Evolutionary conservation across 2,888 invertebrate genomes (phyloP), one percentile per base, ranked within the genome.

Genomic region (Diaprepes abbreviatus): DNA sequence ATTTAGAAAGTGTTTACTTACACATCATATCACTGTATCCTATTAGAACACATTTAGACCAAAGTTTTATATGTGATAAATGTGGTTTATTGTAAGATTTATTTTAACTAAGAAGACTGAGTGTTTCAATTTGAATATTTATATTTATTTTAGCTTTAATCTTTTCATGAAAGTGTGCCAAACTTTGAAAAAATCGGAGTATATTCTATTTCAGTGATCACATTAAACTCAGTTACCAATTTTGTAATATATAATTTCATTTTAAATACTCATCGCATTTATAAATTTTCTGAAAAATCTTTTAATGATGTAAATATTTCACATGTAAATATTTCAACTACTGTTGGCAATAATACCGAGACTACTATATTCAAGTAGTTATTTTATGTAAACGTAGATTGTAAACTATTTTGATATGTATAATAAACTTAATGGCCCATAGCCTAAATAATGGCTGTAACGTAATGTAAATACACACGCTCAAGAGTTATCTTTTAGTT

Each of bases 21-120:
- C 60, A 68, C 63, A 50, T 48, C 69, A 69, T 69, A 69, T 69
- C 69, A 69, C 69, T 48, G 63, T 64, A 69, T 69, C 69, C 69
- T 69, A 64, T 43, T 69, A 64, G 64, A 64, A 63, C 48, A 57
- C 58, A 55, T 64, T 69, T 69, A 69, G 69, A 69, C 69, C 69
- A 69, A 69, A 69, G 59, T 58, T 69, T 63, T 69, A 52, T 69
- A 69, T 69, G 69, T 69, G 69, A 69, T 69, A 69, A 63, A 64
- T 64, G 69, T 69, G 69, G 40, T 63, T 40, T 50, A 28, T 58
- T 31, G 28, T 14, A 19, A 21, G 12, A 24, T 59, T 50, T 52
- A 14, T 43, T 43, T 59, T 54, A 59, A 66, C 38, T 57, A 45
- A 55, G 24, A 62, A 68, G 68, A 63, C 62, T 68, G 68, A 68